A percentile compares a stretch with the other conserved stretches of the same genome.
These are phyloP conservation scores for Acrocyrtus sp. DNA, from an alignment of 2,888 invertebrate genomes.

Conservation along the genomic window DNA sequence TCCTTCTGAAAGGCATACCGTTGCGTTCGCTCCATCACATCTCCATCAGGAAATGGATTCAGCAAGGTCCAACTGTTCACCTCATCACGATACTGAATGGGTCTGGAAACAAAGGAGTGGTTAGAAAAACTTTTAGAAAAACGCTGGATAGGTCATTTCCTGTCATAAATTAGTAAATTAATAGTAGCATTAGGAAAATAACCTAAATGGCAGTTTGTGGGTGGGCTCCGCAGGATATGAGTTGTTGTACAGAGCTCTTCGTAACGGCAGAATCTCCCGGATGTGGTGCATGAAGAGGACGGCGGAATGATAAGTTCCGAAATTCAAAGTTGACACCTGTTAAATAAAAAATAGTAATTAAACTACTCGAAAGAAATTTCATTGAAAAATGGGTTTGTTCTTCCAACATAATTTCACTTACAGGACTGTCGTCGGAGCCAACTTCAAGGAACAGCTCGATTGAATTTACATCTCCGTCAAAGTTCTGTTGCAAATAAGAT, in stretches of 20 bases:
- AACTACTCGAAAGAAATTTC: too few relatives aligned
- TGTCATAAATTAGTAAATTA: too few relatives aligned
- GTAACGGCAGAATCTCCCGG: conserved; percentile 73
- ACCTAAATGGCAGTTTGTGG: conserved; percentile 74
- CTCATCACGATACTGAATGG: conserved; percentile 69
- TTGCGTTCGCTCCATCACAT: conserved; percentile 83
- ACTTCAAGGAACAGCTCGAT: conserved; percentile 73
- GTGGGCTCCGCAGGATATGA: conserved; percentile 71
- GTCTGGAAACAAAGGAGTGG: conserved; percentile 65
- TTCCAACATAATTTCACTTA: conserved; percentile 32
- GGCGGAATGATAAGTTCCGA: conserved; percentile 90
- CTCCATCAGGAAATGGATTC: conserved; percentile 84
- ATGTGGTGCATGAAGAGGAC: conserved; percentile 78
- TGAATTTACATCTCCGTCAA: conserved; percentile 74
- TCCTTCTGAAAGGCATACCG: conserved; percentile 76
- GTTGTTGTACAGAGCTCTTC: conserved; percentile 75
- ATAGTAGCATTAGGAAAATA: too few relatives aligned
- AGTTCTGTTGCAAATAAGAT: conserved; percentile 79
- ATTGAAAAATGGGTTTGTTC: conserved; percentile 18
- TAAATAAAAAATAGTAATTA: too few relatives aligned
- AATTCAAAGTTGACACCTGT: conserved; percentile 74
- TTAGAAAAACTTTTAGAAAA: conserved; percentile 3
- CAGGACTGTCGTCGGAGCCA: conserved; percentile 56
- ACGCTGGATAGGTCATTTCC: too few relatives aligned
- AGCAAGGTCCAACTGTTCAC: conserved; percentile 75